Evolutionary conservation across 23 tunicate genomes (phyloP), one percentile per base, ranked within the genome.

Genomic region (Trididemnum miniatum): DNA sequence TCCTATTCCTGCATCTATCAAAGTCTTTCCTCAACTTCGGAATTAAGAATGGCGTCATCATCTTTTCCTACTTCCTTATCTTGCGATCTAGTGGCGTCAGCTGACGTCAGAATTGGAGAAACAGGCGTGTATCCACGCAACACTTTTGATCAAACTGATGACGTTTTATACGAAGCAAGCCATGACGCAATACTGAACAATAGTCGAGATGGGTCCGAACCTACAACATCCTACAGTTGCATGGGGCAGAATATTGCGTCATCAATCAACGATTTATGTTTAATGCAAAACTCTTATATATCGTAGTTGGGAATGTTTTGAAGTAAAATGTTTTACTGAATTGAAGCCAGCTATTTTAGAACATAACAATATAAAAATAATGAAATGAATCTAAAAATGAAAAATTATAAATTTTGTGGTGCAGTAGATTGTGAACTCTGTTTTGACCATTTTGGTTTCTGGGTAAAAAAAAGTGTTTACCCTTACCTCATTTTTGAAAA

Each of bases 1-100:
- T 62, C 67, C 5, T 62, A 62, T 26, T 62, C 67, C n/a, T 62
- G 67, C 67, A 26, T 62, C 23, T 62, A 62, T n/a, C 67, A 62
- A 18, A n/a, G n/a, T n/a, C 67, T 62, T n/a, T 62, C 67, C 15
- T 22, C 26, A 4, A 4, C 28, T 62, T 62, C 67, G 26, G 67
- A 62, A 20, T 62, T 24, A 22, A 62, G 26, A 62, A 62, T 62
- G 29, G 26, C 28, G n/a, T 62, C 67, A 22, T 26, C 26, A 62
- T 22, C 5, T 18, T 3, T 62, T 22, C 18, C 57, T 49, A 9
- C 57, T 9, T 49, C 57, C 12, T 49, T 18, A 49, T 9, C 23
- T 4, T 22, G 67, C n/a, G 67, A 62, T 24, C 67, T 12, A 22
- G 5, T 62, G 67, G 26, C 67, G 5, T 62, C 26, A 26, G 67